Evolutionary conservation across 30 jellyfish, hydroid and myxozoan genomes (phyloP).

Genomic region (Aurelia coerulea): DNA sequence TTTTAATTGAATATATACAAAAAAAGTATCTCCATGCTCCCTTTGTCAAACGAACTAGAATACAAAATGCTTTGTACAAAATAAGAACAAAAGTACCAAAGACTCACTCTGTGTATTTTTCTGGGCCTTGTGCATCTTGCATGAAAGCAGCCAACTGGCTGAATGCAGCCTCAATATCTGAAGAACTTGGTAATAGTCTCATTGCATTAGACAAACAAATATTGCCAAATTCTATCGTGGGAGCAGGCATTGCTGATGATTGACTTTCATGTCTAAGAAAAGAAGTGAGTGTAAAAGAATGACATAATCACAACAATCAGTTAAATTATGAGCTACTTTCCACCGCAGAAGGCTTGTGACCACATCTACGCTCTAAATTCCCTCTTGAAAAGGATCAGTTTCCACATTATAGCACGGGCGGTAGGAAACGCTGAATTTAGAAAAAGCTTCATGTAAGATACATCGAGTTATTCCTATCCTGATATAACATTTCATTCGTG

Average conservation of each 20-base stretch:
- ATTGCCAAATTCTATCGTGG: constrained; percentile 89
- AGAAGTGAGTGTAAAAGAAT: background rate
- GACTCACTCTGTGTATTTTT: constrained; percentile 59
- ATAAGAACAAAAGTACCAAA: too few species aligned
- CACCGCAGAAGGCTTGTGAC: background rate
- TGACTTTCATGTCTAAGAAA: constrained; percentile 83
- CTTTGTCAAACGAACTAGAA: too few species aligned
- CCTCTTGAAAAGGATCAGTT: too few species aligned
- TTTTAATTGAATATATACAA: too few species aligned
- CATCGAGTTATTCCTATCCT: too few species aligned
- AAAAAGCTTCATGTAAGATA: too few species aligned
- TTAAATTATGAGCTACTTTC: background rate
- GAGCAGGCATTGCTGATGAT: constrained; percentile 97
- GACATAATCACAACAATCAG: background rate
- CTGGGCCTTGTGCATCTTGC: constrained; percentile 59
- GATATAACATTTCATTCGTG: too few species aligned
- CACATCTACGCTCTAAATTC: too few species aligned
- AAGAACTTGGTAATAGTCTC: constrained; percentile 79
- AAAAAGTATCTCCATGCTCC: too few species aligned
- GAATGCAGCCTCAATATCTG: constrained; percentile 54
- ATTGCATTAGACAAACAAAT: constrained; percentile 88
- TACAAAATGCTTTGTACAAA: too few species aligned
- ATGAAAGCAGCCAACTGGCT: constrained; percentile 38
- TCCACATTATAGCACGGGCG: too few species aligned
- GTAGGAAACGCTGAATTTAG: too few species aligned